phyloP scores from a whole-genome alignment of 2,888 invertebrate species.

The Dolichopus griseipennis region DNA sequence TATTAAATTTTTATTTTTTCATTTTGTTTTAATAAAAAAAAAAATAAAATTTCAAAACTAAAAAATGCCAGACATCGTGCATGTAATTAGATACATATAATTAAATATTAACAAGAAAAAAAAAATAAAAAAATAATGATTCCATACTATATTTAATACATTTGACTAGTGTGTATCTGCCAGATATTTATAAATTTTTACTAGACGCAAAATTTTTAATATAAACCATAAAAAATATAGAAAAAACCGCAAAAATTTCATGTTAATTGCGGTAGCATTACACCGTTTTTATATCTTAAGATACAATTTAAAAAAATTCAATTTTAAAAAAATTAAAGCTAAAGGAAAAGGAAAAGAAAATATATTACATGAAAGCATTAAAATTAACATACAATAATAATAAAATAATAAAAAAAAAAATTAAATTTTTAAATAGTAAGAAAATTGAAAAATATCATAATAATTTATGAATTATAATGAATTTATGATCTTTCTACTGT shows the following conservation, averaged over 20 bases:
- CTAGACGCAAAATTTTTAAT: too few species aligned
- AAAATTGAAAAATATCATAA: too few species aligned
- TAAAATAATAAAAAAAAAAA: neutral
- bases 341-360: too few species aligned
- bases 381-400: conserved; percentile 1
- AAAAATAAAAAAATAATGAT: neutral
- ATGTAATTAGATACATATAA: conserved; percentile 1
- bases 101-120: neutral
- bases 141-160: too few species aligned
- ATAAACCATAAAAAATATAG: too few species aligned
- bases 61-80: conserved; percentile 2
- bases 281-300: neutral
- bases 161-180: too few species aligned
- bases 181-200: too few species aligned
- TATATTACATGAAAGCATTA: neutral
- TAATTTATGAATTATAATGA: conserved; percentile 5
- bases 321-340: too few species aligned
- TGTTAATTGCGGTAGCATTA: conserved; percentile 1
- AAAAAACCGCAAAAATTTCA: neutral
- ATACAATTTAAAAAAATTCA: neutral
- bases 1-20: too few species aligned
- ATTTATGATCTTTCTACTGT: neutral
- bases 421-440: too few species aligned
- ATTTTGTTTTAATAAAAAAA: too few species aligned
- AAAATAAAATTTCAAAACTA: neutral